These are phyloP conservation scores for Branchipolynoe longqiensis DNA, from an alignment of 2,888 invertebrate genomes.

Conservation along the genomic window DNA sequence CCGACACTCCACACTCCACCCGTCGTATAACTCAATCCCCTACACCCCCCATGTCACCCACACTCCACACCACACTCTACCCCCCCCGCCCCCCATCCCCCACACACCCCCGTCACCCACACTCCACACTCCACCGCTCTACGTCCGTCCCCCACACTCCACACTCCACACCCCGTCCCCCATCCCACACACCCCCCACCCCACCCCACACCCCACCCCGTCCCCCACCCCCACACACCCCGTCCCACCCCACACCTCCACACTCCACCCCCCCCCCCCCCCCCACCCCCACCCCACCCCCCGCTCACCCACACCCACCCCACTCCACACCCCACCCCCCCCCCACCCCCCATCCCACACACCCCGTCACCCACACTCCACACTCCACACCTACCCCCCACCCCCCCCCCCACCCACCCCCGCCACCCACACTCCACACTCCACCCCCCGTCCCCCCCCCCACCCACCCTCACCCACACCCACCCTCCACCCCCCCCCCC, in stretches of 20 bases:
- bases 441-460: not conserved
- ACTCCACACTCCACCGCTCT: not conserved
- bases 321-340: not conserved
- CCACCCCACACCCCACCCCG: not conserved
- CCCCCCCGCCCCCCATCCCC: not conserved
- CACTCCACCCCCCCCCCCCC: not conserved
- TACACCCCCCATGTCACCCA: not conserved
- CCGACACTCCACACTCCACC: not conserved
- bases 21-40: not conserved
- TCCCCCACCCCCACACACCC: not conserved
- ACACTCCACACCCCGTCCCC: not conserved
- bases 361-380: not conserved
- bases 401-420: not conserved
- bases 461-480: not conserved
- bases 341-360: not conserved
- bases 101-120: not conserved
- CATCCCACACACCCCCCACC: not conserved
- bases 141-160: not conserved
- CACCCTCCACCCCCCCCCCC: not conserved
- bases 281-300: not conserved
- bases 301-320: not conserved
- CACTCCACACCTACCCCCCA: slow-evolving; percentile 2
- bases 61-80: not conserved
- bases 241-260: not conserved
- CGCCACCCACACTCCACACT: not conserved